Evolutionary conservation across 2,113 vertebrate species (phyloP).

Genomic region (Cinclus mexicanus): DNA sequence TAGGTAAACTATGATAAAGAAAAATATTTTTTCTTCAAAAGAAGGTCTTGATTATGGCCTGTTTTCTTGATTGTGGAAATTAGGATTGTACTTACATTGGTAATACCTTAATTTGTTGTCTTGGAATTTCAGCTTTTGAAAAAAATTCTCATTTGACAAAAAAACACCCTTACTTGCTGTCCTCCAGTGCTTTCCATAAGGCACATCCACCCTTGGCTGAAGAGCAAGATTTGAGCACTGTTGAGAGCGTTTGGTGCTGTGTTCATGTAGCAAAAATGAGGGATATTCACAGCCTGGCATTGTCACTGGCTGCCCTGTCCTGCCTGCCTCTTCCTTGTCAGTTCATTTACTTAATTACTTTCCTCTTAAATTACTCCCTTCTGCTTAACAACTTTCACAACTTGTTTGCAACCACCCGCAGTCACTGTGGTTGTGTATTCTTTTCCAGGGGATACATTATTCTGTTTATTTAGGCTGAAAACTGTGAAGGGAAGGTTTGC

Average conservation of each 20-base stretch:
- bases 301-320: background rate
- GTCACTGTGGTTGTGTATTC: conserved; percentile 20
- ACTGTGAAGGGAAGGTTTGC: conserved; percentile 21
- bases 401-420: conserved; percentile 49
- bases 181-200: fast-evolving
- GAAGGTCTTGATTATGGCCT: background rate
- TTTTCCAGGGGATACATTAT: conserved; percentile 16
- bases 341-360: conserved; percentile 18
- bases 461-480: conserved; percentile 57
- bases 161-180: background rate
- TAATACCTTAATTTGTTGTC: background rate
- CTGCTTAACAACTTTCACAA: conserved; percentile 40
- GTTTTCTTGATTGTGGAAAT: background rate
- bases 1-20: background rate
- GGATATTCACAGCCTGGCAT: background rate
- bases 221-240: too few relatives aligned
- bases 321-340: background rate
- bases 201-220: background rate
- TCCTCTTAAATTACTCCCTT: conserved; percentile 18
- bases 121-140: background rate
- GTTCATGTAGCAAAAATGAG: background rate
- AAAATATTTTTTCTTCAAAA: background rate
- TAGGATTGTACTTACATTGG: background rate
- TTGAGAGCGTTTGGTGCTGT: background rate
- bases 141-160: background rate